Percentiles rank a stretch among this genome's conserved stretches.
phyloP scores from a whole-genome alignment of 2,888 invertebrate genomes.

The Polyommatus iphigenia region DNA sequence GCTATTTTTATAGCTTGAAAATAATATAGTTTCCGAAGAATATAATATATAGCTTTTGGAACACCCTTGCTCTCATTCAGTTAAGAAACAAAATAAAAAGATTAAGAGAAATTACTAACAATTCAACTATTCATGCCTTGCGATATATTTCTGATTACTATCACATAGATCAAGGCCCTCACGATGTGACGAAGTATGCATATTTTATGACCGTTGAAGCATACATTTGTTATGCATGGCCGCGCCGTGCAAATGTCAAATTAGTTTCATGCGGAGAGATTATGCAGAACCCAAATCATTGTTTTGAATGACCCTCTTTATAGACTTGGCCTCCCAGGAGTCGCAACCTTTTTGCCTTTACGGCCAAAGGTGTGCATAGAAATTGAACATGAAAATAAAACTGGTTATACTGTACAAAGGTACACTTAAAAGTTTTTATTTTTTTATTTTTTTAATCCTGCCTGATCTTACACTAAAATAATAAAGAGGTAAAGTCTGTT shows the following conservation, averaged over 20 bases:
- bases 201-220: slow-evolving; percentile 69
- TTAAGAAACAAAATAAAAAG: too few relatives aligned
- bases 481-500: too few relatives aligned
- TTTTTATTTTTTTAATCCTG: background rate
- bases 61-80: too few relatives aligned
- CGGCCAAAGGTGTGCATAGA: background rate
- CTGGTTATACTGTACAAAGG: background rate
- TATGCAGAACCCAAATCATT: slow-evolving; percentile 31
- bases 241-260: slow-evolving; percentile 52
- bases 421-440: background rate
- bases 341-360: slow-evolving; percentile 20
- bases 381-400: slow-evolving; percentile 9
- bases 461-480: too few relatives aligned
- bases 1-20: too few relatives aligned
- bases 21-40: too few relatives aligned
- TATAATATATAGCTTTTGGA: too few relatives aligned
- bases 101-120: too few relatives aligned
- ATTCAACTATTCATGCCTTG: background rate
- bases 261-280: slow-evolving; percentile 54
- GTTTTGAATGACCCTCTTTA: slow-evolving; percentile 30
- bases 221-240: slow-evolving; percentile 64
- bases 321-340: slow-evolving; percentile 11
- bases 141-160: background rate
- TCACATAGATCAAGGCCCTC: slow-evolving; percentile 41
- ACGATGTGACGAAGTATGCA: slow-evolving; percentile 62